Percentiles rank a stretch among this genome's conserved stretches.
phyloP scores from a whole-genome alignment of 2,113 vertebrate genomes.

The Plotosus lineatus region DNA sequence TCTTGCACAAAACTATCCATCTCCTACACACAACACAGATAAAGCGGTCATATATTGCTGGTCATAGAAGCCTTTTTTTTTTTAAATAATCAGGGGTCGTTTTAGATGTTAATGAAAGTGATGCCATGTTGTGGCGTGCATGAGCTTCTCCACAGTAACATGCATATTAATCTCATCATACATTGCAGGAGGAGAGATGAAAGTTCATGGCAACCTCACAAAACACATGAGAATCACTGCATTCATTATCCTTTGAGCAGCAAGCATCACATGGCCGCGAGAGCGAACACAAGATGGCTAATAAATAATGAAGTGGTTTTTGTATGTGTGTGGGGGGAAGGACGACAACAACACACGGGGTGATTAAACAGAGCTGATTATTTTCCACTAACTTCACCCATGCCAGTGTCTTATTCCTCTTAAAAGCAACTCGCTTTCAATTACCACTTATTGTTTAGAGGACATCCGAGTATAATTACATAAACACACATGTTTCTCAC shows the following conservation, averaged over 20 bases:
- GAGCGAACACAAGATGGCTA: neutral
- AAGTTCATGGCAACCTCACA: neutral
- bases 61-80: too few relatives aligned
- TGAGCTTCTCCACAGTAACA: constrained; percentile 66
- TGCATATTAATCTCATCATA: constrained; percentile 44
- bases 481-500: too few relatives aligned
- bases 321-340: too few relatives aligned
- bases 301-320: neutral
- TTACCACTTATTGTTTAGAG: too few relatives aligned
- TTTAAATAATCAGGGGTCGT: too few relatives aligned
- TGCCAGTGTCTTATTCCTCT: too few relatives aligned
- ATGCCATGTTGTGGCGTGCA: constrained; percentile 54
- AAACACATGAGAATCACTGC: neutral
- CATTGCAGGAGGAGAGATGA: constrained; percentile 11
- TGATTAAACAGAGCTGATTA: neutral
- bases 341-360: neutral
- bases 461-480: too few relatives aligned
- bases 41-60: neutral
- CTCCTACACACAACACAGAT: constrained; percentile 60
- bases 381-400: too few relatives aligned
- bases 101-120: constrained; percentile 72
- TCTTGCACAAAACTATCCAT: constrained; percentile 66
- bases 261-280: constrained; percentile 6
- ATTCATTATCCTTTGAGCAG: neutral
- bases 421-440: too few relatives aligned